phyloP scores from a whole-genome alignment of 2,113 vertebrate species.

The Oncorhynchus keta region DNA sequence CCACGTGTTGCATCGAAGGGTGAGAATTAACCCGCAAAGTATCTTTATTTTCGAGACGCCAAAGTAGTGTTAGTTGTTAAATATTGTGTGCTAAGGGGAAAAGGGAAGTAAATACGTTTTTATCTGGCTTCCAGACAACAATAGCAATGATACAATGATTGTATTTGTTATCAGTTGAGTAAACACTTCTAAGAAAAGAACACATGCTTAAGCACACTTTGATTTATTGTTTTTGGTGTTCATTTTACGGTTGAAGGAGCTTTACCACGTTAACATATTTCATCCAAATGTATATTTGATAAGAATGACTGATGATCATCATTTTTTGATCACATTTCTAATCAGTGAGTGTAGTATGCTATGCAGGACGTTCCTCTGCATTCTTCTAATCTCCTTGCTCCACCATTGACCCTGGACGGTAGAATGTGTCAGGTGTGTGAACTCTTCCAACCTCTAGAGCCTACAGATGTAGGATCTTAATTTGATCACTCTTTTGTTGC shows the following conservation, averaged over 20 bases:
- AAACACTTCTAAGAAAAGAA: constrained; percentile 8
- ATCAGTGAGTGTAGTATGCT: background rate
- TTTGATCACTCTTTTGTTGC: no score
- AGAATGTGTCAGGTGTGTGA: background rate
- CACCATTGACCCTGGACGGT: background rate
- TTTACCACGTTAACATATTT: no score
- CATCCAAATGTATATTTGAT: background rate
- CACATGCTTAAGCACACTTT: background rate
- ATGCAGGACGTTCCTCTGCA: background rate
- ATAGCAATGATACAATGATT: background rate
- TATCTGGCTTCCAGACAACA: background rate
- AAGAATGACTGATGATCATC: background rate
- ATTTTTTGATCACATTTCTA: background rate
- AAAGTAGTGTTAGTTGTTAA: background rate
- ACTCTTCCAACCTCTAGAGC: background rate
- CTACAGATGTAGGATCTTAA: no score
- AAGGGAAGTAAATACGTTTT: background rate
- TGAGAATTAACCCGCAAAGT: background rate
- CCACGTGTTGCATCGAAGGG: constrained; percentile 27
- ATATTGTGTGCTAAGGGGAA: background rate
- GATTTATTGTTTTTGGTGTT: background rate
- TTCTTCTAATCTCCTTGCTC: no score
- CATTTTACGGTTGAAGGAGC: background rate
- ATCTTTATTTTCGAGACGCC: no score
- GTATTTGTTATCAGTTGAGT: background rate